These are phyloP conservation scores for Pangasianodon hypophthalmus DNA, from an alignment of 2,113 vertebrate genomes.

Conservation along the genomic window DNA sequence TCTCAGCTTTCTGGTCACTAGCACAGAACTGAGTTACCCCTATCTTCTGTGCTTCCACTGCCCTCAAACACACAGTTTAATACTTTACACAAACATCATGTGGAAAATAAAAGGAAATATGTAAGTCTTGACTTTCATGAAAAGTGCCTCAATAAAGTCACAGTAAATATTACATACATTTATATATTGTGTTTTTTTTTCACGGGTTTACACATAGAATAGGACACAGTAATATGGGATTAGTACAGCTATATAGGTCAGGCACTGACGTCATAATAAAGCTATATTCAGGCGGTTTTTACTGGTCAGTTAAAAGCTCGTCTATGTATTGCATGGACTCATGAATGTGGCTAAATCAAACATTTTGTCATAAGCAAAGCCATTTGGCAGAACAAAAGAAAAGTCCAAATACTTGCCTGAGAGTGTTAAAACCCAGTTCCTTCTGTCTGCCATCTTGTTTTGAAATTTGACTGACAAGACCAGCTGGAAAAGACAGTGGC, in stretches of 20 bases:
- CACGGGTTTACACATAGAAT: background rate
- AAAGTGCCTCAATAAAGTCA: background rate
- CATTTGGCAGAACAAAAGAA: background rate
- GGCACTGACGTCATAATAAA: background rate
- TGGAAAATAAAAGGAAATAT: background rate
- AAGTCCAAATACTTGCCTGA: constrained; percentile 70
- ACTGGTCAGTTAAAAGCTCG: background rate
- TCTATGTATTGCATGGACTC: background rate
- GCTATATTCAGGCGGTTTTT: background rate
- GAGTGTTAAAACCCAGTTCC: constrained; percentile 65
- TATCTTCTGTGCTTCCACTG: background rate
- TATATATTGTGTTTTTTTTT: background rate
- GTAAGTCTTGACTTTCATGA: background rate
- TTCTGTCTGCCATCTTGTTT: constrained; percentile 75
- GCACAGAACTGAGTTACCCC: background rate
- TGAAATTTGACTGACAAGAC: constrained; percentile 72
- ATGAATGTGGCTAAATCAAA: background rate
- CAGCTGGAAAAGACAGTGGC: constrained; percentile 64
- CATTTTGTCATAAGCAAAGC: rapidly evolving
- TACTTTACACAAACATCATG: background rate
- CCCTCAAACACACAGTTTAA: background rate
- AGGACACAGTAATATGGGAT: background rate
- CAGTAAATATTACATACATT: background rate
- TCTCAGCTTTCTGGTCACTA: background rate
- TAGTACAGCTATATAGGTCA: background rate